Conservation (phyloP, 2,888 invertebrate species). For the Protodeltote pygarga region DNA sequence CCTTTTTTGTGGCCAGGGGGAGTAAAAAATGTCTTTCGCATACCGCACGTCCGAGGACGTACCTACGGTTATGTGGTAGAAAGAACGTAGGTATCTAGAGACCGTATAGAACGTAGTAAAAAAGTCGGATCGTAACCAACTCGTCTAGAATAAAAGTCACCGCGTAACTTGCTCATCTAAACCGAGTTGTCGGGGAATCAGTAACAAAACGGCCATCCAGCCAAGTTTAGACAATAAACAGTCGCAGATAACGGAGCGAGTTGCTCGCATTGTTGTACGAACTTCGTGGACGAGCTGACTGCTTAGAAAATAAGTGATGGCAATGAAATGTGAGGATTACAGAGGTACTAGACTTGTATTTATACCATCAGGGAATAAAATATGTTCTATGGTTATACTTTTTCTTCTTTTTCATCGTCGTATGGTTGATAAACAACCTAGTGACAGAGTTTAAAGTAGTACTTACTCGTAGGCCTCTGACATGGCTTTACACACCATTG, state of each 20-base stretch:
- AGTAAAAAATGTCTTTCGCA: too few relatives aligned
- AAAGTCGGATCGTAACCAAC: conserved; percentile 23
- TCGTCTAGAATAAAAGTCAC: conserved; percentile 58
- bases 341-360: background rate
- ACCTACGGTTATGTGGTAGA: too few relatives aligned
- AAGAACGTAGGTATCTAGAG: too few relatives aligned
- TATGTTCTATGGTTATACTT: too few relatives aligned
- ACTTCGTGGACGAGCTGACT: conserved; percentile 50
- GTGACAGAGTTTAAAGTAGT: too few relatives aligned
- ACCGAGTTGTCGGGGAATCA: conserved; percentile 73
- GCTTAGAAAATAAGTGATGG: conserved; percentile 64
- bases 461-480: too few relatives aligned
- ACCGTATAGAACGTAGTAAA: background rate
- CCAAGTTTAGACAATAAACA: conserved; percentile 84
- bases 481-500: too few relatives aligned
- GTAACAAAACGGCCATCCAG: conserved; percentile 78
- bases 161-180: conserved; percentile 75
- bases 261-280: conserved; percentile 54
- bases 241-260: conserved; percentile 72
- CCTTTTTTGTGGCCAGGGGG: too few relatives aligned
- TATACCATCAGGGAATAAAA: too few relatives aligned
- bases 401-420: too few relatives aligned
- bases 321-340: conserved; percentile 46
- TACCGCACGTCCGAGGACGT: too few relatives aligned
- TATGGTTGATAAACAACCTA: too few relatives aligned